These are phyloP conservation scores for Lasioglossum oenotherae DNA, from an alignment of 2,888 invertebrate species.

Conservation along the genomic window DNA sequence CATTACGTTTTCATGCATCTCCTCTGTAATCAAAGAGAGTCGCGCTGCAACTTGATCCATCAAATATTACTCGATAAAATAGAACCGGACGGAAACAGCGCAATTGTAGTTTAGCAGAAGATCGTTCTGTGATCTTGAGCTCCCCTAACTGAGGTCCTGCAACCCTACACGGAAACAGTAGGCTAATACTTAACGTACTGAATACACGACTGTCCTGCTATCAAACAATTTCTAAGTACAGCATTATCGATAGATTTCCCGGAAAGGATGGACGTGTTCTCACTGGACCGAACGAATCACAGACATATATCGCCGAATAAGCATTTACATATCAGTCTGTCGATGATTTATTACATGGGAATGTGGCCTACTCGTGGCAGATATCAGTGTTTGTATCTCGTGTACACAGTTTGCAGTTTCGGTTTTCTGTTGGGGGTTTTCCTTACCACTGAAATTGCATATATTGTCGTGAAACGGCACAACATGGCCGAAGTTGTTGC, in stretches of 20 bases:
- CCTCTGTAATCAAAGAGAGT: constrained; percentile 23
- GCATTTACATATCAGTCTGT: constrained; percentile 71
- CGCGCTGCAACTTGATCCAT: not conserved
- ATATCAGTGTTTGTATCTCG: constrained; percentile 54
- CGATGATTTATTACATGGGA: constrained; percentile 73
- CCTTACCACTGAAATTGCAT: constrained; percentile 66
- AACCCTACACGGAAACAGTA: not conserved
- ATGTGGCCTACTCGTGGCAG: constrained; percentile 71
- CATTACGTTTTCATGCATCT: not conserved
- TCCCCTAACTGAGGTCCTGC: constrained; percentile 3
- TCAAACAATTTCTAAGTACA: not conserved
- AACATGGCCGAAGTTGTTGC: constrained; percentile 68
- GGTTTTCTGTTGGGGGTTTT: constrained; percentile 68
- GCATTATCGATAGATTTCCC: not conserved
- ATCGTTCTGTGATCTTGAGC: constrained; percentile 19
- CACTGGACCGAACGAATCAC: constrained; percentile 13
- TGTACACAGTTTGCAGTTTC: constrained; percentile 65
- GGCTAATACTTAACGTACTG: not conserved
- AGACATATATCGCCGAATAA: constrained; percentile 66
- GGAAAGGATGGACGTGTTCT: constrained; percentile 25
- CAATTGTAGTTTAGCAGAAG: constrained; percentile 8
- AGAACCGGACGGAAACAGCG: not conserved
- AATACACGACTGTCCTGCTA: not conserved
- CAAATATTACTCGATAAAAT: constrained; percentile 6
- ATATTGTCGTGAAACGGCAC: constrained; percentile 67